Evolutionary conservation across 2,888 invertebrate genomes (phyloP).

Genomic region (Mongoloraphidia duomilia): DNA sequence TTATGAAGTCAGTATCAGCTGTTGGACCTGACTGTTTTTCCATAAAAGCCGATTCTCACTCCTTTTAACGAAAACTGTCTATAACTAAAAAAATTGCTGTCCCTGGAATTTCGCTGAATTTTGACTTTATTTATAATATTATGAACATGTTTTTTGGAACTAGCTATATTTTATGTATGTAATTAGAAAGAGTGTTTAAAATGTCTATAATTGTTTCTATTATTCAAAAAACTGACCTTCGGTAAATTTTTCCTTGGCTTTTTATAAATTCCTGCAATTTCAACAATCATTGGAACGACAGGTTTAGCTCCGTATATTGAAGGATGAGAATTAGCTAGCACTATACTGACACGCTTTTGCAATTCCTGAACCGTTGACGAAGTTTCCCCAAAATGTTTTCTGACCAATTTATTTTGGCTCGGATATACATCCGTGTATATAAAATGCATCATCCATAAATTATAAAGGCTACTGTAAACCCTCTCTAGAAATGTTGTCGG

Average conservation of each 20-base stretch:
- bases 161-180: too few relatives aligned
- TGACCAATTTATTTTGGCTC: constrained; percentile 8
- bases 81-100: too few relatives aligned
- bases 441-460: constrained; percentile 5
- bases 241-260: constrained; percentile 24
- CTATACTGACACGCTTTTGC: constrained; percentile 20
- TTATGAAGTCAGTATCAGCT: too few relatives aligned
- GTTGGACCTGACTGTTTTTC: too few relatives aligned
- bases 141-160: too few relatives aligned
- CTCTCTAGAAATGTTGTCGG: neutral
- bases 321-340: constrained; percentile 27
- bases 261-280: constrained; percentile 28
- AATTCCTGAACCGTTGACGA: constrained; percentile 10
- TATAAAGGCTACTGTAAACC: neutral
- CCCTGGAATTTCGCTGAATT: neutral
- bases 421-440: constrained; percentile 6
- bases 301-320: constrained; percentile 24
- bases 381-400: constrained; percentile 9
- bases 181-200: neutral
- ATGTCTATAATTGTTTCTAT: neutral
- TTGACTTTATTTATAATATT: neutral
- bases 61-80: too few relatives aligned
- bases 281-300: constrained; percentile 25
- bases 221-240: constrained; percentile 18
- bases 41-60: too few relatives aligned